Percentiles rank a stretch among this genome's conserved stretches.
phyloP scores from a whole-genome alignment of 2,113 vertebrate genomes.

The Megaptera novaeangliae region DNA sequence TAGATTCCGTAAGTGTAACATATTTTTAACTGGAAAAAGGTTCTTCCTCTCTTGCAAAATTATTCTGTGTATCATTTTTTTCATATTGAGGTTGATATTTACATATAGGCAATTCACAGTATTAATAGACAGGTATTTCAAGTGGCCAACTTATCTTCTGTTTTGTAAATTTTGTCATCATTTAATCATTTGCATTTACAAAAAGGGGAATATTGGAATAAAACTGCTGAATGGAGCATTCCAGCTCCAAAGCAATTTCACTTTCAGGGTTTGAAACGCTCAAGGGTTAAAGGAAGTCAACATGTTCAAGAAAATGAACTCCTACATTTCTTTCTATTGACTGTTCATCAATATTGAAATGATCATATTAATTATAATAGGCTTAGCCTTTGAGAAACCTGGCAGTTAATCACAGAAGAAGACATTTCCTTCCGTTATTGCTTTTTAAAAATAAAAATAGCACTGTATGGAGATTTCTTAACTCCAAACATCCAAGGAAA shows the following conservation, averaged over 20 bases:
- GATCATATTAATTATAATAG: background rate
- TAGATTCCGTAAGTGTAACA: background rate
- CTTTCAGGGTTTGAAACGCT: background rate
- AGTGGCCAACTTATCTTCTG: background rate
- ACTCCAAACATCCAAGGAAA: background rate
- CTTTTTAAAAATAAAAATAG: background rate
- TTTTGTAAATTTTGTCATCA: background rate
- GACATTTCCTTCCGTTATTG: background rate
- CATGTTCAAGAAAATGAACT: background rate
- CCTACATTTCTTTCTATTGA: background rate
- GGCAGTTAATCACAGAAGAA: background rate
- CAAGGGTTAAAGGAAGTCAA: background rate
- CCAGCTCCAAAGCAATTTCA: background rate
- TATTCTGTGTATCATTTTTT: background rate
- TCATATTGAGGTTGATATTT: background rate
- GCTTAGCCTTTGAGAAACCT: background rate
- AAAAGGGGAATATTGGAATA: background rate
- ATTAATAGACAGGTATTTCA: background rate
- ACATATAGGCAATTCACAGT: background rate
- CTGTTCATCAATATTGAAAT: background rate
- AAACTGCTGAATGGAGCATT: background rate
- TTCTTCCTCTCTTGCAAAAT: background rate
- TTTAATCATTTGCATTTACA: background rate
- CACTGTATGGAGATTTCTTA: background rate
- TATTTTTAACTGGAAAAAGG: background rate